Percentiles rank a stretch among this genome's conserved stretches.
These are phyloP conservation scores for Menura novaehollandiae DNA, from an alignment of 2,113 vertebrate genomes.

Conservation along the genomic window DNA sequence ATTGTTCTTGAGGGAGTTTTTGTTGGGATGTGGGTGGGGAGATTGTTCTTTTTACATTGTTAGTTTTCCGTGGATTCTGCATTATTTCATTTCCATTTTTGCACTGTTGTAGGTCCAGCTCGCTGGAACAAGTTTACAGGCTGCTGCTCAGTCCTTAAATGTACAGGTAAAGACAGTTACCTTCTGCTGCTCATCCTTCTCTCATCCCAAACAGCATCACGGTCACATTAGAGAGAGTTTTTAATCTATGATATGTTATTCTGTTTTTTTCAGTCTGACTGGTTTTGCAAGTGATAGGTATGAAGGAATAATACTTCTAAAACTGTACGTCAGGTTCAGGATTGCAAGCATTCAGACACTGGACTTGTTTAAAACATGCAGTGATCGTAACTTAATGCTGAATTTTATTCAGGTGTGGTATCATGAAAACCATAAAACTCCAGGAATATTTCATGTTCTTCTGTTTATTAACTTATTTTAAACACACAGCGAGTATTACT, in stretches of 20 bases:
- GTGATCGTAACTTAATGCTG: not conserved
- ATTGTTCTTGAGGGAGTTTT: not conserved
- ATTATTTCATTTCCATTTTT: constrained; percentile 48
- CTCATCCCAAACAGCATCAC: not conserved
- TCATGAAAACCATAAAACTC: not conserved
- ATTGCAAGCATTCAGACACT: not conserved
- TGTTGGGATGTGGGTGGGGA: not conserved
- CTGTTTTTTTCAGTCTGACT: not conserved
- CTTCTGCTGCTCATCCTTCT: not conserved
- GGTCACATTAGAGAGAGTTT: not conserved
- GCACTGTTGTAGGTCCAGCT: constrained; percentile 78
- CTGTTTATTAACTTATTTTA: not conserved
- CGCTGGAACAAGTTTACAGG: constrained; percentile 83
- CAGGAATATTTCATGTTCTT: not conserved
- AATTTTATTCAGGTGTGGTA: not conserved
- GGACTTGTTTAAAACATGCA: not conserved
- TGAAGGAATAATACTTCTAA: not conserved
- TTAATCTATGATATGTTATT: not conserved
- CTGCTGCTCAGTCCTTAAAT: constrained; percentile 83
- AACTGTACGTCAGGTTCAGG: not conserved
- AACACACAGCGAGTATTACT: not conserved
- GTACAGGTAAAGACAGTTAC: constrained; percentile 73
- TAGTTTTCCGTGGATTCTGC: not conserved
- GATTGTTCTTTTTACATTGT: not conserved
- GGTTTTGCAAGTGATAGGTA: not conserved